These are phyloP conservation scores for Oikopleura vanhoeffeni DNA, from an alignment of 23 tunicate species.

Conservation along the genomic window DNA sequence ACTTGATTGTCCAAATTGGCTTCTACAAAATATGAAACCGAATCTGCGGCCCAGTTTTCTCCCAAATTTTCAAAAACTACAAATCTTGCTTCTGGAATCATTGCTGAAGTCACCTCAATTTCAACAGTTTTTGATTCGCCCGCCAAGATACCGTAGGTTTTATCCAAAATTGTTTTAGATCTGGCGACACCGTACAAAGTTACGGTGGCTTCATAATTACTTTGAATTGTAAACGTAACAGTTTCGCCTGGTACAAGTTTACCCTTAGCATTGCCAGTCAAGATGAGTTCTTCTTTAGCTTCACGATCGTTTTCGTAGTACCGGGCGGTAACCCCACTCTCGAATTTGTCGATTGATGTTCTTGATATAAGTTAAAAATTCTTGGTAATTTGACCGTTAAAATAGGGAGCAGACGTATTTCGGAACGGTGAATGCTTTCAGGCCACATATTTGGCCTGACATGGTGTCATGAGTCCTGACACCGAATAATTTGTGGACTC, in stretches of 20 bases:
- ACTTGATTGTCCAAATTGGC: slow-evolving; percentile 5
- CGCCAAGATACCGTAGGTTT: background rate
- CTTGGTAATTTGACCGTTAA: too few species aligned
- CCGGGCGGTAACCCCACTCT: too few species aligned
- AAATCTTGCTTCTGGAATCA: slow-evolving; percentile 7
- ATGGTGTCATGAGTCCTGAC: too few species aligned
- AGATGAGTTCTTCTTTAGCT: background rate
- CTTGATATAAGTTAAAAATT: too few species aligned
- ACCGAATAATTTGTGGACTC: too few species aligned
- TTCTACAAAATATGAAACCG: background rate
- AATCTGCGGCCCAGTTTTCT: background rate
- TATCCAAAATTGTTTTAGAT: background rate
- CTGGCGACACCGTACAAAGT: background rate
- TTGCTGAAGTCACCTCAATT: background rate
- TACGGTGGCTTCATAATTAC: background rate
- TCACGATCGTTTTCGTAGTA: too few species aligned
- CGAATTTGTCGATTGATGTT: too few species aligned
- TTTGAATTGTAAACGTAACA: background rate
- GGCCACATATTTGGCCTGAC: too few species aligned
- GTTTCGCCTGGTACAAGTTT: background rate
- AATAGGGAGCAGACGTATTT: too few species aligned
- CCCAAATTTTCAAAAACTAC: background rate
- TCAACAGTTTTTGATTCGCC: background rate
- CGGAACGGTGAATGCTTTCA: too few species aligned
- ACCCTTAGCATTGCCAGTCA: background rate